Percentiles rank a stretch among this genome's conserved stretches.
phyloP scores from a whole-genome alignment of 2,113 vertebrate genomes.

The Rhynchomys soricoides region DNA sequence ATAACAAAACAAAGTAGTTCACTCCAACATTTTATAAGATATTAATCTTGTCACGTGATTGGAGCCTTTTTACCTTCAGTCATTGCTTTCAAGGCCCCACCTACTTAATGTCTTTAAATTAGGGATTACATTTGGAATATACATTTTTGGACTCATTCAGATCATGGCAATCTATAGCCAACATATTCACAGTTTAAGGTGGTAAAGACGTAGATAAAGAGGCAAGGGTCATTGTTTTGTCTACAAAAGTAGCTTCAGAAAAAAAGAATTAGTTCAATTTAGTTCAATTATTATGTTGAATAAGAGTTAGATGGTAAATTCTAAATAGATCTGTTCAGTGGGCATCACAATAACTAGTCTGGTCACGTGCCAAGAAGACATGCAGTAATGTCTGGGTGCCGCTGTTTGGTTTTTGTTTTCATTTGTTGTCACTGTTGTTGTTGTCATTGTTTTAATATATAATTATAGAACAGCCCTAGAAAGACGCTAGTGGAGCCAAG shows the following conservation, averaged over 20 bases:
- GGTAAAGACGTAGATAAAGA: background rate
- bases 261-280: background rate
- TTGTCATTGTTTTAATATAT: background rate
- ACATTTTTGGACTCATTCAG: background rate
- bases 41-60: background rate
- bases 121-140: background rate
- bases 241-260: background rate
- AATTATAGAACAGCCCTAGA: background rate
- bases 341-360: conserved; percentile 47
- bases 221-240: background rate
- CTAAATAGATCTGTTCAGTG: background rate
- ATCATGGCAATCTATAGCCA: background rate
- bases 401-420: too few species aligned
- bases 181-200: background rate
- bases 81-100: background rate
- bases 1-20: background rate
- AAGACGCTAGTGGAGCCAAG: background rate
- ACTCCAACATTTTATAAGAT: background rate
- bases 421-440: too few species aligned
- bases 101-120: background rate
- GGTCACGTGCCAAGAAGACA: conserved; percentile 21
- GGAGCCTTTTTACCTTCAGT: background rate
- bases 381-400: background rate
- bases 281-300: conserved; percentile 28
- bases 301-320: conserved; percentile 20